These are phyloP conservation scores for Microcebus murinus DNA, from an alignment of 2,113 vertebrate species.

Conservation along the genomic window DNA sequence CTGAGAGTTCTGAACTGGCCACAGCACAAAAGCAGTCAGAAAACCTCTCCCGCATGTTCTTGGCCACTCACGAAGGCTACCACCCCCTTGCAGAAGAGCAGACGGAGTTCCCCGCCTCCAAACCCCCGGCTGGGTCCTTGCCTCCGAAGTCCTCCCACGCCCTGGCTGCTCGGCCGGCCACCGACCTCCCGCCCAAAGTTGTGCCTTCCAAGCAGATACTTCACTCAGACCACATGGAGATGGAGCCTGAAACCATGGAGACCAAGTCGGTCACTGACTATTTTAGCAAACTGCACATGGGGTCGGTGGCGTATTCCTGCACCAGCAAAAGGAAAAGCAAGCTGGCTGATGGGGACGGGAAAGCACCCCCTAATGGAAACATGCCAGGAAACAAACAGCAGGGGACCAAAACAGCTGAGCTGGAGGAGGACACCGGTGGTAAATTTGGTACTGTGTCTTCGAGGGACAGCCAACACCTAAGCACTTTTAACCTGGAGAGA, in stretches of 20 bases:
- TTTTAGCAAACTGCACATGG: constrained; percentile 96
- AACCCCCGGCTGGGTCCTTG: constrained; percentile 82
- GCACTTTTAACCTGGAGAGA: constrained; percentile 94
- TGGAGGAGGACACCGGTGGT: constrained; percentile 88
- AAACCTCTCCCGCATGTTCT: constrained; percentile 92
- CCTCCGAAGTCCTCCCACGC: constrained; percentile 86
- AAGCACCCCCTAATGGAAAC: constrained; percentile 83
- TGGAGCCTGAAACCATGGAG: constrained; percentile 99
- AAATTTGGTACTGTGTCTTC: constrained; percentile 92
- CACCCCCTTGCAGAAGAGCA: constrained; percentile 92
- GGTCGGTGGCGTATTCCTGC: constrained; percentile 91
- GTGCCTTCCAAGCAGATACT: constrained; percentile 95
- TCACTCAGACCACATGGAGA: constrained; percentile 95
- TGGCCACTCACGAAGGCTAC: constrained; percentile 92
- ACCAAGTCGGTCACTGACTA: constrained; percentile 98
- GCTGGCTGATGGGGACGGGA: constrained; percentile 86
- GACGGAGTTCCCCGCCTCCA: constrained; percentile 88
- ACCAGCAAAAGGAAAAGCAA: constrained; percentile 93
- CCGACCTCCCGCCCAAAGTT: constrained; percentile 90
- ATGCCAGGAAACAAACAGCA: constrained; percentile 88
- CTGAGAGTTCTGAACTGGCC: constrained; percentile 97
- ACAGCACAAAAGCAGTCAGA: constrained; percentile 95
- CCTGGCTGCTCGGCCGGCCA: constrained; percentile 83
- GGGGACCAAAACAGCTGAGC: constrained; percentile 84
- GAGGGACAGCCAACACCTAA: constrained; percentile 91